Evolutionary conservation across 2,888 invertebrate species (phyloP).

Genomic region (Exephanes ischioxanthus): DNA sequence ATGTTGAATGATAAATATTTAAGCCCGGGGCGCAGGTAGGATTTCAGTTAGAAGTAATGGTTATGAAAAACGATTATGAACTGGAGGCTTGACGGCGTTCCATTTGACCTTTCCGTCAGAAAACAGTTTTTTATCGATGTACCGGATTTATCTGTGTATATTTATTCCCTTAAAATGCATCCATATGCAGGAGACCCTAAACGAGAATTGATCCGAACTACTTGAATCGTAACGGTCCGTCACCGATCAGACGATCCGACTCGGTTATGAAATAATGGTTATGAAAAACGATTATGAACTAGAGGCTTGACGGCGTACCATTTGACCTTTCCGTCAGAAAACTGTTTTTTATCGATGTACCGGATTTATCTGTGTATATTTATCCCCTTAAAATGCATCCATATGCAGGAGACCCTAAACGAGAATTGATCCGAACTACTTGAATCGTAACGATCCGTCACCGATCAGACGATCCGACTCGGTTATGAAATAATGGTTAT

Average conservation of each 20-base stretch:
- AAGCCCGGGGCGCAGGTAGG: not conserved
- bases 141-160: not conserved
- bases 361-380: not conserved
- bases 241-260: too few species aligned
- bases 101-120: not conserved
- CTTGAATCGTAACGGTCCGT: slow-evolving; percentile 28
- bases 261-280: not conserved
- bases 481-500: not conserved
- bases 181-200: slow-evolving; percentile 1
- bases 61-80: not conserved
- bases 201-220: slow-evolving; percentile 13
- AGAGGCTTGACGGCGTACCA: not conserved
- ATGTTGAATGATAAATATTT: slow-evolving; percentile 19
- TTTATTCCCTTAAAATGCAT: not conserved
- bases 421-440: slow-evolving; percentile 17
- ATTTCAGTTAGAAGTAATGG: not conserved
- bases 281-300: not conserved
- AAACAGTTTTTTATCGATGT: not conserved
- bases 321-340: not conserved
- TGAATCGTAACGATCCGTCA: slow-evolving; percentile 26
- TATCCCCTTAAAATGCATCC: not conserved
- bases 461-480: too few species aligned
- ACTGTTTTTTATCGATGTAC: not conserved
- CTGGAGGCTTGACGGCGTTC: not conserved
- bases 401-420: not conserved